Base-by-base conservation (phyloP, 2,113 vertebrate species). In the Pterocles burchelli region DNA sequence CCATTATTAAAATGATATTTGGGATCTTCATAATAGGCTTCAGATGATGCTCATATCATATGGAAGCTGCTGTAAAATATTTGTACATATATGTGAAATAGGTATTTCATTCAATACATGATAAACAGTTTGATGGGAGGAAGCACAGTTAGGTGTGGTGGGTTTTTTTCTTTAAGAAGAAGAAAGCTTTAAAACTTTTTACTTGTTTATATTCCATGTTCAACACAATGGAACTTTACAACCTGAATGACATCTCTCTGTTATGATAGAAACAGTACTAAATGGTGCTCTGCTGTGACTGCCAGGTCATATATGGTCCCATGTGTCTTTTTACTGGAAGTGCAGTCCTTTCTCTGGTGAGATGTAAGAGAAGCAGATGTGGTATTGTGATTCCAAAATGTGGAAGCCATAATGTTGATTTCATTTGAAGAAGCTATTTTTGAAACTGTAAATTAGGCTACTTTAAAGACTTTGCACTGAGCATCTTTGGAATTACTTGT, bases 251-350 rank as follows among this genome's bases (percentile, higher is more conserved):
- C n/a, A 63, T n/a, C 65, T 46, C 26, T 36, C 51, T 90, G 31
- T 71, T 58, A 22, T 21, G 15, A 74, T 7, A 49, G 21, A 54
- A 86, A 13, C 13, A 29, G 17, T 36, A 14, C 34, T 45, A 52
- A 70, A 52, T 59, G 4, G 8, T 77, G 20, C 45, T 93, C 26
- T 83, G 25, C 38, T 86, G 24, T 74, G 24, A 18, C 28, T 72
- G 54, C 43, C 11, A 25, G 62, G 14, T 78, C 62, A 45, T 33
- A 28, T 8, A 11, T 58, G 21, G 36, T 36, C 36, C 38, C 6
- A 11, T 10, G 14, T 1, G 2, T 41, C 24, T 36, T 73, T 70
- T 66, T 67, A 46, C 38, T 85, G 48, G 58, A 33, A 0, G 0
- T 54, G 10, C 36, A 61, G 2, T 49, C 54, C 21, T 63, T 79